Percentiles rank a stretch among this genome's conserved stretches.
Evolutionary conservation across 2,113 vertebrate species (phyloP).

Genomic region (Anolis carolinensis): DNA sequence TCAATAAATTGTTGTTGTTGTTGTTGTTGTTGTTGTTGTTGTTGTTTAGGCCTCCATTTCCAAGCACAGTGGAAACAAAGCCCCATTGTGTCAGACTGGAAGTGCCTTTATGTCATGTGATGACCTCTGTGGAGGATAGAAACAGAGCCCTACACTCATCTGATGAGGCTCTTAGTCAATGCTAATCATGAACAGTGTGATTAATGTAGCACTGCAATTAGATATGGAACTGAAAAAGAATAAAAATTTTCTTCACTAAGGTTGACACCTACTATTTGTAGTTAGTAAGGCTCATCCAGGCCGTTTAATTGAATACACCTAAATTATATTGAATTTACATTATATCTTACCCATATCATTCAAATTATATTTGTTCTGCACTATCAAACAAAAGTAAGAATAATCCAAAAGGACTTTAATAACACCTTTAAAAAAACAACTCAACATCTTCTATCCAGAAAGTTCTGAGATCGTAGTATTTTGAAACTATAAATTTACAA

Average conservation of each 20-base stretch:
- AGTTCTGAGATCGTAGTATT: background rate
- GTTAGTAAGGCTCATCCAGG: background rate
- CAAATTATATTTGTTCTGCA: background rate
- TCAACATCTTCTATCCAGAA: background rate
- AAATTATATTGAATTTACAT: background rate
- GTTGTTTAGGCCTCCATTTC: too few relatives aligned
- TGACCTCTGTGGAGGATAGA: too few relatives aligned
- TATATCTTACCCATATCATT: background rate
- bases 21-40: too few relatives aligned
- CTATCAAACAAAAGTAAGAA: background rate
- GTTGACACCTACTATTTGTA: constrained; percentile 23
- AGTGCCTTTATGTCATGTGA: too few relatives aligned
- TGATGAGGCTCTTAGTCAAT: constrained; percentile 20
- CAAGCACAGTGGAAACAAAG: too few relatives aligned
- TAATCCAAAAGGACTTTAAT: background rate
- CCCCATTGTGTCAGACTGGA: too few relatives aligned
- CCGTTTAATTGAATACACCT: background rate
- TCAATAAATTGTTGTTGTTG: too few relatives aligned
- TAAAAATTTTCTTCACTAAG: constrained; percentile 4
- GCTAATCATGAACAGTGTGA: constrained; percentile 46
- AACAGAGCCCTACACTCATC: too few relatives aligned
- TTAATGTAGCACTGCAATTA: constrained; percentile 48
- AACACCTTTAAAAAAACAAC: background rate
- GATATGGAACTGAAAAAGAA: constrained; percentile 34
- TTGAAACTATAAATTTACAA: background rate